Evolutionary conservation across 2,888 invertebrate genomes (phyloP), one percentile per base, ranked within the genome.

Genomic region (Callosobruchus maculatus): DNA sequence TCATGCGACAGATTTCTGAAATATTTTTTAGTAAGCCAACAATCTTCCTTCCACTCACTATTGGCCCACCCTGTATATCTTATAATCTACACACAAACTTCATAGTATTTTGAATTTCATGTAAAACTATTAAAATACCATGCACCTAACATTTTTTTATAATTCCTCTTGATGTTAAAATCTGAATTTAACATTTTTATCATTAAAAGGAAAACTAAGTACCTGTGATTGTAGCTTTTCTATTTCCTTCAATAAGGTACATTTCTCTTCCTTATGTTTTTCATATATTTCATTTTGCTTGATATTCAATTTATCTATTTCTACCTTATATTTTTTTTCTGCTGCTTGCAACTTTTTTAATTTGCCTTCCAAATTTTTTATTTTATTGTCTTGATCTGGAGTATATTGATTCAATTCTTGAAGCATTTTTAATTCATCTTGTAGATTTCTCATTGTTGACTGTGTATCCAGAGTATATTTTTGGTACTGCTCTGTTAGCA

Each of bases 401-500:
- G 9, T 49, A 49, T 5, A 49, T 18, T 49, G 3, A 5, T 67
- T 31, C n/a, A 77, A 67, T 30, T 78, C 77, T 26, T 73, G 76
- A 9, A 75, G 22, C 68, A 74, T 71, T 70, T 76, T 73, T 21
- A 80, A 66, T 73, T 80, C 77, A 68, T 76, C 67, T 73, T 80
- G 71, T 22, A 80, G 71, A 18, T 77, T 74, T 73, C 78, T 76
- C 72, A 81, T 82, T 68, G 79, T 77, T 5, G 76, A 26, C 71
- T 82, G 82, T 66, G 80, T 76, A 3, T 79, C 79, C 71, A 80
- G 75, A 22, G 80, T 67, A 68, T 77, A 74, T n/a, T 76, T 71
- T 72, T 78, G 74, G 75, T 82, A 80, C 73, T 80, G 76, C 71
- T 77, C 71, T 69, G 81, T 79, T n/a, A 82, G 68, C 22, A 30